Conservation (phyloP, 2,888 invertebrate species). For the Cosmopolites sordidus region DNA sequence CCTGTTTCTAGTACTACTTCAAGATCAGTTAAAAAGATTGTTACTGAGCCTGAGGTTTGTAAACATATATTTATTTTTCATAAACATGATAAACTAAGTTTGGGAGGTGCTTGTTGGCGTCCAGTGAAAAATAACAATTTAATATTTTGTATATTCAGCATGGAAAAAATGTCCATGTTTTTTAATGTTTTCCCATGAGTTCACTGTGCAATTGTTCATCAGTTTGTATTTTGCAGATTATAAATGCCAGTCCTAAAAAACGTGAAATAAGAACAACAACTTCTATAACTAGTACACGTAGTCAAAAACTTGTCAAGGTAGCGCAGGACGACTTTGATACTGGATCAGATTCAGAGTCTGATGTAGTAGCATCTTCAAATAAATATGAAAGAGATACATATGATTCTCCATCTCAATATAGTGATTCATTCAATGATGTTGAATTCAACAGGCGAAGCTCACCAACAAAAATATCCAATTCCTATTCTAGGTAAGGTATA, state of each 20-base stretch:
- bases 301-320: slow-evolving; percentile 50
- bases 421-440: slow-evolving; percentile 19
- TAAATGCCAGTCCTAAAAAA: slow-evolving; percentile 23
- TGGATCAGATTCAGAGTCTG: slow-evolving; percentile 67
- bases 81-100: background rate
- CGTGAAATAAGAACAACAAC: slow-evolving; percentile 36
- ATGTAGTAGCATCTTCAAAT: slow-evolving; percentile 43
- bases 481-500: slow-evolving; percentile 41
- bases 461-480: slow-evolving; percentile 48
- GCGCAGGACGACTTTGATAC: slow-evolving; percentile 61
- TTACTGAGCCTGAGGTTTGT: slow-evolving; percentile 43
- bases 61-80: too few relatives aligned
- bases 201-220: too few relatives aligned
- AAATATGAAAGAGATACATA: slow-evolving; percentile 3
- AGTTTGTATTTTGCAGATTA: slow-evolving; percentile 25
- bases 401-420: slow-evolving; percentile 6
- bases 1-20: slow-evolving; percentile 52
- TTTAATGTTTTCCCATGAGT: too few relatives aligned
- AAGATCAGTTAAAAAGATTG: slow-evolving; percentile 43
- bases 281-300: slow-evolving; percentile 49
- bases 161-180: too few relatives aligned
- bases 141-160: too few relatives aligned
- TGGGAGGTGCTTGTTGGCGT: too few relatives aligned
- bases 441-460: slow-evolving; percentile 35
- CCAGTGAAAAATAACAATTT: too few relatives aligned